Base-by-base conservation (phyloP, 2,113 vertebrate genomes). In the Melierax canorus region DNA sequence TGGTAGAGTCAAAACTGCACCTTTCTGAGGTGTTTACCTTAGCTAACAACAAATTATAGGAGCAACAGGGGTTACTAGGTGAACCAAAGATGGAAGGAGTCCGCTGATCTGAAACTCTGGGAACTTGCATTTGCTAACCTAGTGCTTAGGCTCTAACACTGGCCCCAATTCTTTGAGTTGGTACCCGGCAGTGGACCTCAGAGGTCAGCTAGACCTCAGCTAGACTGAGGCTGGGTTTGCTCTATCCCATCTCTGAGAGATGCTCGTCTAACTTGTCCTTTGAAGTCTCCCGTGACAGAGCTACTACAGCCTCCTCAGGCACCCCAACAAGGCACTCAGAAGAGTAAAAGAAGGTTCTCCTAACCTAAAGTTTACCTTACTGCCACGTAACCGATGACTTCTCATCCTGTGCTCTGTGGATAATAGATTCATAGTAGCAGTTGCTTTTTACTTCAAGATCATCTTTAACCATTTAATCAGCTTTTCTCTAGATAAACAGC, bases 211-310 rank as follows among this genome's bases (percentile, higher is more conserved):
- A 0, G 2, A 23, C 38, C 4, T 15, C 21, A 27, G 66, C 16
- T 38, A 38, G 9, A 9, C 45, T 0, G 0, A 55, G 75, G 66
- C 66, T 3, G 1, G 38, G 27, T 22, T 79, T 83, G 48, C 36
- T n/a, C 73, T 51, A 51, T 13, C 55, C 9, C 2, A 0, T 34
- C 55, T 48, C 46, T 58, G 46, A 67, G 71, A 58, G 39, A 41
- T 38, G 10, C 43, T 83, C 4, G 1, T 51, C 45, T 24, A 39
- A 51, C 12, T 66, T 39, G 11, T 60, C 80, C 59, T 77, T 58
- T 41, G 16, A 75, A 22, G 74, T 72, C 56, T 88, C 24, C 32
- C 17, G 17, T 4, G 22, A 7, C 0, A 20, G 18, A 85, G 21
- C n/a, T 41, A 27, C 60, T 48, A 14, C 41, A 80, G 30, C 20